Percentiles rank a stretch among this genome's conserved stretches.
phyloP scores from a whole-genome alignment of 2,113 vertebrate genomes.

The Chascanopsetta lugubris region DNA sequence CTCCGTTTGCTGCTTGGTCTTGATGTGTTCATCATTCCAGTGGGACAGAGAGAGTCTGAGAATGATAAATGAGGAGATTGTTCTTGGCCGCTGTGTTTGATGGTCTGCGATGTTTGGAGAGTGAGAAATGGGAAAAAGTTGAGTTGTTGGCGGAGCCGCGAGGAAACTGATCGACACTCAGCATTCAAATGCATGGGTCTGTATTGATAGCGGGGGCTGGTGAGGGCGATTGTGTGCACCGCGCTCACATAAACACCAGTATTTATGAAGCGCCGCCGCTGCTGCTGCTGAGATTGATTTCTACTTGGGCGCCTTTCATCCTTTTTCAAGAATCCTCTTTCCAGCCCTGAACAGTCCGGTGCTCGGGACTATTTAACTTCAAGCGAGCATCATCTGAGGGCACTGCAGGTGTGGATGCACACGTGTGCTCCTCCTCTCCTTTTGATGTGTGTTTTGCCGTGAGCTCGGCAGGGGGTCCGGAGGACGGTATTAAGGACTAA shows the following conservation, averaged over 20 bases:
- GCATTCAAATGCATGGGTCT: slow-evolving; percentile 20
- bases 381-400: slow-evolving; percentile 37
- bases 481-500: slow-evolving; percentile 52
- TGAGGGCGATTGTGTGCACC: not conserved
- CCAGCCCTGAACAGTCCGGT: slow-evolving; percentile 50
- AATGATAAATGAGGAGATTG: not conserved
- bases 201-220: not conserved
- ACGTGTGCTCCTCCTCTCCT: slow-evolving; percentile 16
- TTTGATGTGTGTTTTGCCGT: slow-evolving; percentile 64
- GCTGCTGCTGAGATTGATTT: slow-evolving; percentile 46
- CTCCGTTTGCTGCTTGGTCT: too few species aligned
- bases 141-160: slow-evolving; percentile 4
- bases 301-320: slow-evolving; percentile 21
- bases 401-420: slow-evolving; percentile 39
- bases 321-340: slow-evolving; percentile 50
- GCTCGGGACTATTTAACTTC: slow-evolving; percentile 43
- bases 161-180: slow-evolving; percentile 10
- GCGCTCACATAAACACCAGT: slow-evolving; percentile 16
- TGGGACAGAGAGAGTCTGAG: not conserved
- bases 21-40: not conserved
- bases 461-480: slow-evolving; percentile 41
- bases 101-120: not conserved
- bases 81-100: not conserved
- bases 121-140: slow-evolving; percentile 16
- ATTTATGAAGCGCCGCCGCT: slow-evolving; percentile 38